Conservation (phyloP, 2,888 invertebrate genomes). For the Tupiocoris notatus region DNA sequence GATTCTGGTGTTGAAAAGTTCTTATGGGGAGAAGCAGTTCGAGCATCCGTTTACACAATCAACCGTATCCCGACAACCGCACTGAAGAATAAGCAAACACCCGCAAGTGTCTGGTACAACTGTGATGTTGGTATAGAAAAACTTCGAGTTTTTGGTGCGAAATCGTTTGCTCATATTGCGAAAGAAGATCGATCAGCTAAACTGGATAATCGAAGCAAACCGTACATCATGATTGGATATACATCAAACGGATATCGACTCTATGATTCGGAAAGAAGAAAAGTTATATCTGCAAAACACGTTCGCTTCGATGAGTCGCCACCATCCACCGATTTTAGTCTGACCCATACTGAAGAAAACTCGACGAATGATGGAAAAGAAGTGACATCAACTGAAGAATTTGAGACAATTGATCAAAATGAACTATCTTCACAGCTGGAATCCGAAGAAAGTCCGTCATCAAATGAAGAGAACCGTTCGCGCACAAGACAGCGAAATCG, state of each 20-base stretch:
- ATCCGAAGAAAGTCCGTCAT: too few relatives aligned
- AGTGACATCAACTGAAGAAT: too few relatives aligned
- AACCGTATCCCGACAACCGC: slow-evolving; percentile 41
- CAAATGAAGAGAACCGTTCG: too few relatives aligned
- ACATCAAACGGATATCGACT: slow-evolving; percentile 12
- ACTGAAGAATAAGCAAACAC: slow-evolving; percentile 24
- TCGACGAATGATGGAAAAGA: too few relatives aligned
- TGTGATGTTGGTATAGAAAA: slow-evolving; percentile 20
- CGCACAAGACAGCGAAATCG: too few relatives aligned
- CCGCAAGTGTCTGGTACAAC: slow-evolving; percentile 38
- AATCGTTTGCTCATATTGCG: slow-evolving; percentile 25
- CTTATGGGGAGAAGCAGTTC: slow-evolving; percentile 49
- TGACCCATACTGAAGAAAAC: too few relatives aligned
- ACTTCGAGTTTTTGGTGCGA: background rate
- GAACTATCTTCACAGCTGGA: too few relatives aligned
- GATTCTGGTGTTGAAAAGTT: slow-evolving; percentile 48
- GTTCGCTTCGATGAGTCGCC: too few relatives aligned
- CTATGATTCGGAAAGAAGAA: background rate
- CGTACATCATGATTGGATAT: slow-evolving; percentile 31
- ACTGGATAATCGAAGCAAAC: slow-evolving; percentile 34
- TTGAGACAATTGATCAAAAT: too few relatives aligned
- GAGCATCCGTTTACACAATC: slow-evolving; percentile 47
- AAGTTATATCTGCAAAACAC: too few relatives aligned
- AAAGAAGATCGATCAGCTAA: slow-evolving; percentile 38
- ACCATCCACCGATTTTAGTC: too few relatives aligned